A percentile compares a stretch with the other conserved stretches of the same genome.
These are phyloP conservation scores for Itoplectis maculator DNA, from an alignment of 2,888 invertebrate genomes.

Conservation along the genomic window DNA sequence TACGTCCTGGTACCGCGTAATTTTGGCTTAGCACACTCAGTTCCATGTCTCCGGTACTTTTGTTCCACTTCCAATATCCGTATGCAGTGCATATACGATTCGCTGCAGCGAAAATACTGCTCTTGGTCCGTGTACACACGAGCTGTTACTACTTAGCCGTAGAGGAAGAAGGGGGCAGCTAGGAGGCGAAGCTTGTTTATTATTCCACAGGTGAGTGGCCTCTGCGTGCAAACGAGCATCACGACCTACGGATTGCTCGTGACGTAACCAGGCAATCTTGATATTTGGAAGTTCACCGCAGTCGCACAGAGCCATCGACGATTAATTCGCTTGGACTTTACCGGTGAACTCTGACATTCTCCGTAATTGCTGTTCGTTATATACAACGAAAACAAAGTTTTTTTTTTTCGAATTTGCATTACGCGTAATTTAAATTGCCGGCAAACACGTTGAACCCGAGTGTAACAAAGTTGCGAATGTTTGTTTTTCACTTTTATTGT, in stretches of 20 bases:
- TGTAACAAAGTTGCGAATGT: too few species aligned
- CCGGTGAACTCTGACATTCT: neutral
- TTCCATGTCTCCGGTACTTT: neutral
- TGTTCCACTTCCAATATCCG: neutral
- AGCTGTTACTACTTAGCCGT: neutral
- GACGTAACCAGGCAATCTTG: neutral
- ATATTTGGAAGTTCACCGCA: conserved; percentile 18
- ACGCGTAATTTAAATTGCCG: too few species aligned
- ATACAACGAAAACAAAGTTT: too few species aligned
- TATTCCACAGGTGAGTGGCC: neutral
- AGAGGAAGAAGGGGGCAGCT: too few species aligned
- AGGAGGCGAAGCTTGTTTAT: neutral
- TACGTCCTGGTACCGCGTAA: neutral
- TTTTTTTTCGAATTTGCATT: too few species aligned
- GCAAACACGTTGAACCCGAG: too few species aligned
- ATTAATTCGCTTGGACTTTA: neutral
- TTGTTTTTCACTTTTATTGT: too few species aligned
- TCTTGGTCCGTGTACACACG: neutral
- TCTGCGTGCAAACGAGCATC: conserved; percentile 13
- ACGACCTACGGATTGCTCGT: neutral
- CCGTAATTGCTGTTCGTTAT: too few species aligned
- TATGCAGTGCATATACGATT: too few species aligned
- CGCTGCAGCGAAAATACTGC: neutral
- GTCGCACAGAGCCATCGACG: conserved; percentile 8
- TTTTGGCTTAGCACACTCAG: conserved; percentile 4